Evolutionary conservation across 2,113 vertebrate genomes (phyloP), one percentile per base, ranked within the genome.

Genomic region (Andinoacara biseriatus): DNA sequence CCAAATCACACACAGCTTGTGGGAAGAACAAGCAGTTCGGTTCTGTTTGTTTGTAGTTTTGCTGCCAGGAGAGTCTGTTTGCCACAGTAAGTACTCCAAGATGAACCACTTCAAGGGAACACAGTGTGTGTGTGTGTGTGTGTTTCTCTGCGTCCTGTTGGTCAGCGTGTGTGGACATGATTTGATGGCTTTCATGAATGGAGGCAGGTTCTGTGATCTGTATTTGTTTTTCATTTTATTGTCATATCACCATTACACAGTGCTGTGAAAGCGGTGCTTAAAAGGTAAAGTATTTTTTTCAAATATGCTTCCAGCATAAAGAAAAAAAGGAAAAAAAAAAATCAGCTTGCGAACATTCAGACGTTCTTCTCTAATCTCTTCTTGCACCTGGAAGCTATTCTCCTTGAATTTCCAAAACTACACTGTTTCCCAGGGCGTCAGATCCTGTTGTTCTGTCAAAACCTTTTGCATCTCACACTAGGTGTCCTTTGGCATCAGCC

Each of bases 41-140:
- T 46, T 78, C 20, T 81, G 81, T 89, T 90, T 92, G 84, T 87
- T 87, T 88, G 84, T 65, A 81, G 58, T 76, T 79, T 67, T 57
- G 83, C 86, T 69, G 43, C 76, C 87, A 89, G 87, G 77, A 88
- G 60, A 82, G 65, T 79, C 63, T 49, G 61, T 84, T 67, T 81
- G 72, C 81, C 40, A 18, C 81, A 87, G 46, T 82, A 81, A 91
- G 62, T 59, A 38, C 82, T 91, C 40, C 86, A 88, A 90, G 82
- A 85, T 87, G 84, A 89, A 63, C 59, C 65, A 81, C 83, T 58
- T 78, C 78, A 79, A 78, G 74, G 65, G 18, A 82, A 75, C 9
- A 14, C 9, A 14, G 33, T 77, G 54, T 72, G 26, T 74, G 69
- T 60, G 35, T 20, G 52, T 58, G 56, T 58, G 6, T 63, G 35